These are phyloP conservation scores for Drosophila asahinai DNA, from an alignment of 1,140 invertebrate species.

Conservation along the genomic window DNA sequence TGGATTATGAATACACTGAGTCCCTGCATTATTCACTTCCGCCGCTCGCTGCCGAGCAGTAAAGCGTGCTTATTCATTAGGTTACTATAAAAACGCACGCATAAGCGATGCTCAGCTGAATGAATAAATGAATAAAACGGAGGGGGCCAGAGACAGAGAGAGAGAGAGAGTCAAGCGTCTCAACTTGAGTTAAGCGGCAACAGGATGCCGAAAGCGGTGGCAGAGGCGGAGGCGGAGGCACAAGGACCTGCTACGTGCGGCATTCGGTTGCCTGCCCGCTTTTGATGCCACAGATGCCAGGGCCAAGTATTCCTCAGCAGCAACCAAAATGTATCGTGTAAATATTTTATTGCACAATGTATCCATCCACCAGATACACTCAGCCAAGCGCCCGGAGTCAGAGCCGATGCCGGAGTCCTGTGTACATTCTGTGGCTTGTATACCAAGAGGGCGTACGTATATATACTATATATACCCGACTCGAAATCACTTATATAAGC, in stretches of 20 bases:
- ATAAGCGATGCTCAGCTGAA: constrained; percentile 29
- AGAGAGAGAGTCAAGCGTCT: constrained; percentile 12
- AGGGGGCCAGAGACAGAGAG: background rate
- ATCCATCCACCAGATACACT: constrained; percentile 59
- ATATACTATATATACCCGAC: constrained; percentile 2
- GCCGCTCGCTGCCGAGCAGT: background rate
- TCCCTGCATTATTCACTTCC: constrained; percentile 7
- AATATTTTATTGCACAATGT: constrained; percentile 82
- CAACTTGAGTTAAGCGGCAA: constrained; percentile 21
- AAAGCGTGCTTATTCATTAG: constrained; percentile 36
- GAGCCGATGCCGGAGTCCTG: constrained; percentile 18
- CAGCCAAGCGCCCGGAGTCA: constrained; percentile 1
- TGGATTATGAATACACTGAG: constrained; percentile 12
- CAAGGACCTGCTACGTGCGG: constrained; percentile 33
- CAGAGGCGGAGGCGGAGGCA: background rate
- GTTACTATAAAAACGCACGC: constrained; percentile 24
- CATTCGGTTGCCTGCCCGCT: constrained; percentile 38
- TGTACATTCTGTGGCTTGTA: constrained; percentile 28
- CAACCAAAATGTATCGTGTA: constrained; percentile 68
- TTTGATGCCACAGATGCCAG: constrained; percentile 66
- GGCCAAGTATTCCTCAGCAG: constrained; percentile 52
- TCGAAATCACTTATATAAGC: constrained; percentile 12
- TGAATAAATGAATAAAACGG: constrained; percentile 38
- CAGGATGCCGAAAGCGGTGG: background rate
- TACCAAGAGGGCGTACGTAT: constrained; percentile 6